These are phyloP conservation scores for Philonicus albiceps DNA, from an alignment of 2,888 invertebrate species.

Conservation along the genomic window DNA sequence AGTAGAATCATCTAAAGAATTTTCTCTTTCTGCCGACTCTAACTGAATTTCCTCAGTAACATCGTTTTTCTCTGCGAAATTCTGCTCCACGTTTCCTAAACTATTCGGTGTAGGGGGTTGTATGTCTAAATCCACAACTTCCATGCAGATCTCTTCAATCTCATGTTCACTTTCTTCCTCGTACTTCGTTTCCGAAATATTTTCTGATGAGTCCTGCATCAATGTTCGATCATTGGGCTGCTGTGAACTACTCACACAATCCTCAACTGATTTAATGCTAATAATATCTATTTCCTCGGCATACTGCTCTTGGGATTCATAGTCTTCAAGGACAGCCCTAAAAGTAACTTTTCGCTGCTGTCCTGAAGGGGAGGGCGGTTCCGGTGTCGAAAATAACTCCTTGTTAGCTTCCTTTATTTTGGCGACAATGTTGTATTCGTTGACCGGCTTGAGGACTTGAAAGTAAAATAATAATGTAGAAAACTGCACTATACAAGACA, in stretches of 20 bases:
- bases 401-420: conserved; percentile 67
- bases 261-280: background rate
- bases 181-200: background rate
- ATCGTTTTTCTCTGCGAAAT: background rate
- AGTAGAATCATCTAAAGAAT: background rate
- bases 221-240: background rate
- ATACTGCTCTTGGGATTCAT: conserved; percentile 55
- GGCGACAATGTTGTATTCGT: conserved; percentile 67
- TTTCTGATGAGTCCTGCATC: background rate
- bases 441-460: conserved; percentile 64
- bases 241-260: background rate
- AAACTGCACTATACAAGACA: background rate
- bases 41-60: background rate
- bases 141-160: conserved; percentile 60
- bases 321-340: conserved; percentile 61
- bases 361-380: conserved; percentile 2
- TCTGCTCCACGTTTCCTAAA: background rate
- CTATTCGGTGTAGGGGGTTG: conserved; percentile 38
- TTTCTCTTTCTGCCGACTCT: background rate
- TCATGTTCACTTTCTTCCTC: conserved; percentile 46
- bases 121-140: conserved; percentile 56
- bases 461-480: background rate
- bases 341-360: conserved; percentile 56
- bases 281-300: conserved; percentile 23
- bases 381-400: conserved; percentile 60